Conservation (phyloP, 2,113 vertebrate species). For the Pedionomus torquatus region DNA sequence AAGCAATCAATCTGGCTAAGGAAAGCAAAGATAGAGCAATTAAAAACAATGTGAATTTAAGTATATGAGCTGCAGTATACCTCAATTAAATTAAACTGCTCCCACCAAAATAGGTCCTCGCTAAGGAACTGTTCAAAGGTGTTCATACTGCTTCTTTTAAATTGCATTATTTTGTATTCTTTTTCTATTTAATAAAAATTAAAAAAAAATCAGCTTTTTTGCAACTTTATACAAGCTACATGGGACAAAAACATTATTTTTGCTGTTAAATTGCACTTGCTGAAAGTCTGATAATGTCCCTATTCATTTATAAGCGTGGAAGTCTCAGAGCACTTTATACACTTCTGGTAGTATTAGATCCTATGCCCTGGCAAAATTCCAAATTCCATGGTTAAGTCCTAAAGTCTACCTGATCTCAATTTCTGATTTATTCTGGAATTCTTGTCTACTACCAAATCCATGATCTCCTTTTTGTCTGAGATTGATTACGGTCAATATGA, state of each 20-base stretch:
- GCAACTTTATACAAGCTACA: background rate
- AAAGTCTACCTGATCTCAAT: background rate
- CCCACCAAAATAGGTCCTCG: background rate
- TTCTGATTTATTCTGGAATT: background rate
- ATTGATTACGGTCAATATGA: background rate
- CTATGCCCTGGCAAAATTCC: background rate
- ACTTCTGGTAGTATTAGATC: background rate
- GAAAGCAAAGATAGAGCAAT: background rate
- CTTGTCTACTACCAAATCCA: background rate
- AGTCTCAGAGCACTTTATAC: background rate
- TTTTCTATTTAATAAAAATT: background rate
- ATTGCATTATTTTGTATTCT: background rate
- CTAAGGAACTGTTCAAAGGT: background rate
- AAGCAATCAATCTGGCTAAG: background rate
- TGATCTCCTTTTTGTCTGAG: background rate
- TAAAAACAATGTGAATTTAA: background rate
- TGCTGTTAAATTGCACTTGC: background rate
- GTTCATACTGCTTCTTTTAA: background rate
- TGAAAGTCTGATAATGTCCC: background rate
- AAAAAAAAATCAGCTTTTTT: background rate
- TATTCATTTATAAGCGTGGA: background rate
- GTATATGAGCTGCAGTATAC: background rate
- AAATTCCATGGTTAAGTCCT: no score
- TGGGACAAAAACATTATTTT: background rate
- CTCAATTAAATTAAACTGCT: background rate